These are phyloP conservation scores for Hydroisotoma schaefferi DNA, from an alignment of 2,888 invertebrate species.

Conservation along the genomic window DNA sequence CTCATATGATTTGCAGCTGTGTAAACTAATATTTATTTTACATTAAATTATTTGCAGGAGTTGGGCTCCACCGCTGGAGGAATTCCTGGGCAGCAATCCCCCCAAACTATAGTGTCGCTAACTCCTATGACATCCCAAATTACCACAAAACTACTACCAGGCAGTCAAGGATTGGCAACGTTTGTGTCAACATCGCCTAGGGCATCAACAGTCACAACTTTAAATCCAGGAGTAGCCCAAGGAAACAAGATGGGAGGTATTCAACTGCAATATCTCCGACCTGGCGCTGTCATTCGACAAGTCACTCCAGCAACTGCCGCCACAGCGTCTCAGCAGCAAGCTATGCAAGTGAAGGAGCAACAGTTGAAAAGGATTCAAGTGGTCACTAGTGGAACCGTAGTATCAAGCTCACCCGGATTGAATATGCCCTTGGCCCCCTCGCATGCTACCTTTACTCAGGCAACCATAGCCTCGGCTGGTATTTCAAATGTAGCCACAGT, in stretches of 20 bases:
- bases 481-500: no score
- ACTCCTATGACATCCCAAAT: constrained; percentile 20
- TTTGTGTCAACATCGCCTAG: constrained; percentile 19
- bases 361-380: constrained; percentile 36
- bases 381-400: constrained; percentile 26
- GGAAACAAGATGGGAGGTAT: constrained; percentile 14
- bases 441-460: constrained; percentile 1
- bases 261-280: constrained; percentile 26
- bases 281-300: constrained; percentile 22
- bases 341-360: constrained; percentile 17
- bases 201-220: constrained; percentile 8
- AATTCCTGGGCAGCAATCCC: background rate
- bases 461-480: constrained; percentile 5
- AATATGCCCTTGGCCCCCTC: background rate
- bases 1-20: constrained; percentile 19
- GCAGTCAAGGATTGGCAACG: constrained; percentile 14
- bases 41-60: constrained; percentile 10
- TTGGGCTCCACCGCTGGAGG: constrained; percentile 14
- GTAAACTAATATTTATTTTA: background rate
- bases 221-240: background rate
- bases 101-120: constrained; percentile 29
- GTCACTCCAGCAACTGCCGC: constrained; percentile 11
- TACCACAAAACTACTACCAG: constrained; percentile 19
- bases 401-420: constrained; percentile 10
- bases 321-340: constrained; percentile 26